Percentiles rank a stretch among this genome's conserved stretches.
These are phyloP conservation scores for Barypeithes pellucidus DNA, from an alignment of 2,888 invertebrate genomes.

Conservation along the genomic window DNA sequence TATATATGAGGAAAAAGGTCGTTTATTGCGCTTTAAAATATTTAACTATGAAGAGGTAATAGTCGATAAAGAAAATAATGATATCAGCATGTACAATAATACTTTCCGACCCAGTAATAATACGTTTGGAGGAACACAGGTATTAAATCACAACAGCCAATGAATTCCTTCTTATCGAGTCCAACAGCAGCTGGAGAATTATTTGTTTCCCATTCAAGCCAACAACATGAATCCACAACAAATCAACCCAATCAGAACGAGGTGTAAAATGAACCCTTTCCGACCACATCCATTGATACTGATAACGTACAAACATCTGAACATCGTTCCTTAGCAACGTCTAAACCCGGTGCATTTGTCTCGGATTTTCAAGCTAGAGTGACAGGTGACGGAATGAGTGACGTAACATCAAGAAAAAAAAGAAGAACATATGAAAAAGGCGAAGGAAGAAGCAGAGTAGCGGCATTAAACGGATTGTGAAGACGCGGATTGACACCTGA, in stretches of 20 bases:
- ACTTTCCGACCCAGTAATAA: too few relatives aligned
- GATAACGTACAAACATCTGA: slow-evolving; percentile 12
- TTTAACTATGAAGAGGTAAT: too few relatives aligned
- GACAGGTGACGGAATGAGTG: slow-evolving; percentile 62
- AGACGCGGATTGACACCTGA: slow-evolving; percentile 54
- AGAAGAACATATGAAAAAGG: slow-evolving; percentile 18
- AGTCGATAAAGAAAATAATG: too few relatives aligned
- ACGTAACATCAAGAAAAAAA: slow-evolving; percentile 54
- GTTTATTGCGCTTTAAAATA: too few relatives aligned
- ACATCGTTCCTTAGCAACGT: slow-evolving; percentile 11
- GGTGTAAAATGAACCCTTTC: not conserved
- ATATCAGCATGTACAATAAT: too few relatives aligned
- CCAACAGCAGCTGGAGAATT: too few relatives aligned
- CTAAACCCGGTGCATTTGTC: slow-evolving; percentile 45
- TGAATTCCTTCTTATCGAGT: too few relatives aligned
- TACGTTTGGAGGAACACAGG: too few relatives aligned
- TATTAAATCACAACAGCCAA: too few relatives aligned
- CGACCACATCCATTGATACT: not conserved
- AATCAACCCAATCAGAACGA: too few relatives aligned
- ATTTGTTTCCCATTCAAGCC: too few relatives aligned
- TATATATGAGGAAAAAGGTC: not conserved
- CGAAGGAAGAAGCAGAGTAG: slow-evolving; percentile 33
- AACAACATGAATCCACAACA: too few relatives aligned
- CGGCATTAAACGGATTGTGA: slow-evolving; percentile 49
- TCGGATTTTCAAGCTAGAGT: slow-evolving; percentile 49